phyloP scores from a whole-genome alignment of 2,888 invertebrate genomes.

The Lucinisca nassula region DNA sequence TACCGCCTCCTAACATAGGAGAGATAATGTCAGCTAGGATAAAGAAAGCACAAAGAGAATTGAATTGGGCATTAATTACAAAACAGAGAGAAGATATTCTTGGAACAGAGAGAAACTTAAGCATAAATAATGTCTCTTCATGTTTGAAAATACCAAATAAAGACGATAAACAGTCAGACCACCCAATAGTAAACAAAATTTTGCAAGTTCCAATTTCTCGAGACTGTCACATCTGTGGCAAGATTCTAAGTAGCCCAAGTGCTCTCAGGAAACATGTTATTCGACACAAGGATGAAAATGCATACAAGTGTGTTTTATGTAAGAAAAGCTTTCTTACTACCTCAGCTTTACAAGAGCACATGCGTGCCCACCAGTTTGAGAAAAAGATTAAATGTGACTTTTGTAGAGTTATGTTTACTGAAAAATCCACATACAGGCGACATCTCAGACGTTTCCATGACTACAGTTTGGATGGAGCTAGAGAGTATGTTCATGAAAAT shows the following conservation, averaged over 20 bases:
- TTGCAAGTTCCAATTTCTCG: neutral
- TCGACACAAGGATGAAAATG: neutral
- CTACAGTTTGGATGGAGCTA: conserved; percentile 51
- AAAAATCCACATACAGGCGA: conserved; percentile 55
- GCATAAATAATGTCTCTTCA: neutral
- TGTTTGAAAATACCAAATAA: neutral
- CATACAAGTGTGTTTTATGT: neutral
- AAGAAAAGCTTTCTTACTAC: neutral
- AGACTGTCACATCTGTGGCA: conserved; percentile 5
- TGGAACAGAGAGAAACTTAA: neutral
- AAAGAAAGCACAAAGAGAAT: neutral
- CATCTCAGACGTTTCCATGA: conserved; percentile 61
- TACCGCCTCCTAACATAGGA: neutral
- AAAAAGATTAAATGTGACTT: conserved; percentile 41
- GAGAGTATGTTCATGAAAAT: conserved; percentile 48
- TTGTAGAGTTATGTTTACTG: conserved; percentile 59
- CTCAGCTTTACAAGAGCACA: neutral
- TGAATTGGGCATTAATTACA: neutral
- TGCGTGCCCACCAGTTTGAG: neutral
- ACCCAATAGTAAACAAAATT: neutral
- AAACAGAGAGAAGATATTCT: neutral
- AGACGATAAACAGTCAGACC: neutral
- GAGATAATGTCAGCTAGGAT: neutral
- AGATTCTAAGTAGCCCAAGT: neutral
- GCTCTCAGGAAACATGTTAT: neutral